A percentile compares a stretch with the other conserved stretches of the same genome.
phyloP scores from a whole-genome alignment of 2,888 invertebrate species.

The Vanessa cardui region DNA sequence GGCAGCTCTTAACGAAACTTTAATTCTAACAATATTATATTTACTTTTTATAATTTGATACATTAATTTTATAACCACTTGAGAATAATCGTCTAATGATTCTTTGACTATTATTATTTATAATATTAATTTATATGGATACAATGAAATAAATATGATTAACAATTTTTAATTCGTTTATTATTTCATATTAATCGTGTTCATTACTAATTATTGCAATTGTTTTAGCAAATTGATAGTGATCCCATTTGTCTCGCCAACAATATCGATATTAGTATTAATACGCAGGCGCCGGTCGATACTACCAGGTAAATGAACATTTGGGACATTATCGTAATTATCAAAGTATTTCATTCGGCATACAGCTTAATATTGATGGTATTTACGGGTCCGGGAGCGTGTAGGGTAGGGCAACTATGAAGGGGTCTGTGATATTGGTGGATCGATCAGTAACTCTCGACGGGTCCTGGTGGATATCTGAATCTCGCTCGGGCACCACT shows the following conservation, averaged over 20 bases:
- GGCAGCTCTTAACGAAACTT: constrained; percentile 43
- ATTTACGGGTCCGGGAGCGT: constrained; percentile 46
- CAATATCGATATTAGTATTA: constrained; percentile 44
- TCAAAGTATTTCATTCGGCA: not conserved
- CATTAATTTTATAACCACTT: constrained; percentile 63
- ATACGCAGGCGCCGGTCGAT: constrained; percentile 42
- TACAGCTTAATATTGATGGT: not conserved
- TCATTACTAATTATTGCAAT: not conserved
- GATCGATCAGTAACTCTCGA: constrained; percentile 54
- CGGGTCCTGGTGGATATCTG: constrained; percentile 63
- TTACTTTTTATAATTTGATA: constrained; percentile 58
- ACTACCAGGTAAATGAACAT: constrained; percentile 45
- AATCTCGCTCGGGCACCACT: constrained; percentile 52
- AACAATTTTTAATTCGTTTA: constrained; percentile 56
- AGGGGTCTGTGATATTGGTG: constrained; percentile 69
- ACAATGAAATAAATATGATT: constrained; percentile 66
- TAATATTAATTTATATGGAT: constrained; percentile 68
- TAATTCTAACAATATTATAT: constrained; percentile 50
- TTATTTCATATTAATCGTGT: constrained; percentile 45
- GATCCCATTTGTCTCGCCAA: constrained; percentile 8
- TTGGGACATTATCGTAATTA: constrained; percentile 43
- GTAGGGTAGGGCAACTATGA: constrained; percentile 63
- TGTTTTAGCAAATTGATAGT: not conserved
- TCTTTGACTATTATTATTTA: constrained; percentile 60
- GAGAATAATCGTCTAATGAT: constrained; percentile 65